Evolutionary conservation across 2,113 vertebrate genomes (phyloP).

Genomic region (Canis aureus): DNA sequence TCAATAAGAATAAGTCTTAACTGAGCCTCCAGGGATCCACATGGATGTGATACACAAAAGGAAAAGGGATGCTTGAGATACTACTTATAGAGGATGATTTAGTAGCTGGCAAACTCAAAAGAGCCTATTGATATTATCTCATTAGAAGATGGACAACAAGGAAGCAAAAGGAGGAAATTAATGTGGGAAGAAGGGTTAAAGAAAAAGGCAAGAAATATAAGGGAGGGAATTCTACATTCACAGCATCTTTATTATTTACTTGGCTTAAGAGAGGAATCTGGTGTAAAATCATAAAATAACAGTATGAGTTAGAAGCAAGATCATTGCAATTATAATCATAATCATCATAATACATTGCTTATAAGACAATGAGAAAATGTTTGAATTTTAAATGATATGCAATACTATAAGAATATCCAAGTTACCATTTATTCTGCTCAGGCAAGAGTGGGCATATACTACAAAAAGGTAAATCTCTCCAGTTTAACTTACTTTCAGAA

Average conservation of each 20-base stretch:
- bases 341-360: background rate
- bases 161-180: background rate
- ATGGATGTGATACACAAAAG: background rate
- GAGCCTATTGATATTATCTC: background rate
- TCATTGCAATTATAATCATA: background rate
- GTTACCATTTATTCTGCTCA: background rate
- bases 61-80: background rate
- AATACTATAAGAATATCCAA: background rate
- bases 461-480: background rate
- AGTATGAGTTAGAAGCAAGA: background rate
- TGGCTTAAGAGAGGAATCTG: background rate
- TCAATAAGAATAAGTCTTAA: conserved; percentile 26
- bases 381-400: background rate
- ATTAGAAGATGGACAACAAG: background rate
- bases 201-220: background rate
- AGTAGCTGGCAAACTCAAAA: background rate
- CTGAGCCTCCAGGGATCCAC: background rate
- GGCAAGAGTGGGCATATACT: background rate
- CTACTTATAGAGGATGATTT: background rate
- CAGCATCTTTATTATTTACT: background rate
- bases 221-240: background rate
- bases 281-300: background rate
- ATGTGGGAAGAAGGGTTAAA: background rate
- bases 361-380: background rate
- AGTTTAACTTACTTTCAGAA: background rate